Conservation (phyloP, 2,888 invertebrate species). For the Amphipoea lucens region DNA sequence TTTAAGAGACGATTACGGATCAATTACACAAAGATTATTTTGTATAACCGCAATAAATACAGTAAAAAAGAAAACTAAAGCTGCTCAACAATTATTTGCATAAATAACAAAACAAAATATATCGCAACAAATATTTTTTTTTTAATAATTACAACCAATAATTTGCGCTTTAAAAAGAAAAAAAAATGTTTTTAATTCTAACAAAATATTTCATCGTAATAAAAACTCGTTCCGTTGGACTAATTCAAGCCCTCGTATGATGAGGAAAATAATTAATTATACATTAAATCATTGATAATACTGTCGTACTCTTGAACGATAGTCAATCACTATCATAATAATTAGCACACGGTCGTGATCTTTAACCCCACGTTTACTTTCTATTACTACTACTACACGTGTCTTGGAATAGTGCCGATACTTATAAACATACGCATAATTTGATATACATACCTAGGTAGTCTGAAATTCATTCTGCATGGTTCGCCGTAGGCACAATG, state of each 20-base stretch:
- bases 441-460: neutral
- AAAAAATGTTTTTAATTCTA: neutral
- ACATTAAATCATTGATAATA: constrained; percentile 1
- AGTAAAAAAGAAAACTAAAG: neutral
- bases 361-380: constrained; percentile 19
- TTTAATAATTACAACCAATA: neutral
- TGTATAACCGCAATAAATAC: neutral
- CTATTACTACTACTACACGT: constrained; percentile 7
- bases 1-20: rapidly evolving
- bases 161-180: too few relatives aligned
- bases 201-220: neutral
- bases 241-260: neutral
- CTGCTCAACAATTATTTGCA: neutral
- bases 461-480: neutral
- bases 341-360: constrained; percentile 2
- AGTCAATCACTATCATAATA: constrained; percentile 11
- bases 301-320: neutral
- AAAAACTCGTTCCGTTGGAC: constrained; percentile 7
- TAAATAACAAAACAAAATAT: neutral
- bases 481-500: neutral
- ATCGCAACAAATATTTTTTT: neutral
- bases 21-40: neutral
- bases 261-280: neutral
- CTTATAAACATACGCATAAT: neutral
- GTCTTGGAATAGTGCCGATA: constrained; percentile 1